Conservation (phyloP, 2,113 vertebrate species). For the Serilophus lunatus region DNA sequence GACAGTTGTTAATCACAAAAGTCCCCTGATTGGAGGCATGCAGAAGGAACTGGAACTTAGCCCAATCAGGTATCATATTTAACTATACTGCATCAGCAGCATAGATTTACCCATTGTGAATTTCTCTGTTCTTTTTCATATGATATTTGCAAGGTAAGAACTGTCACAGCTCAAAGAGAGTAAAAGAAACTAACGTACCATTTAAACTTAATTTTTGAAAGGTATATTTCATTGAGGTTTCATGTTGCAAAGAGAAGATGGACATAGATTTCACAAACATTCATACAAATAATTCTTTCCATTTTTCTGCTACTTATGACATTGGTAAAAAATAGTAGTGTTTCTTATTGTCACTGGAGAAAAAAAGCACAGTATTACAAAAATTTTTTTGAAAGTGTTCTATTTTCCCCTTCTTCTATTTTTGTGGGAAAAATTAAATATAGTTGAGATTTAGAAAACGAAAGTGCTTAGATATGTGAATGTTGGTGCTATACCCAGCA, state of each 20-base stretch:
- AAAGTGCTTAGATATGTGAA: not conserved
- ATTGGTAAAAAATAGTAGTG: not conserved
- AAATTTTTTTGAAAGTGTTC: not conserved
- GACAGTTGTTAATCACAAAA: not conserved
- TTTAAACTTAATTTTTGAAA: not conserved
- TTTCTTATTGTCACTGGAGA: not conserved
- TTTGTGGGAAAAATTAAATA: not conserved
- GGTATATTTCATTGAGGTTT: not conserved
- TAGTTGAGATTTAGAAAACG: not conserved
- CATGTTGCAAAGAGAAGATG: not conserved
- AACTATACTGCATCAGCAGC: not conserved
- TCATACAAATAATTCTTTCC: not conserved
- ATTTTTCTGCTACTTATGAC: not conserved
- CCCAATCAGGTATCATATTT: not conserved
- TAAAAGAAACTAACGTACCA: not conserved
- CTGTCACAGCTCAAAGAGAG: not conserved
- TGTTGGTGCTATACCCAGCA: not conserved
- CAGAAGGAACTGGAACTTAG: not conserved
- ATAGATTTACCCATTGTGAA: not conserved
- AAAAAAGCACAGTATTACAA: not conserved
- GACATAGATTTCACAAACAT: not conserved
- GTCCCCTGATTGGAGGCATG: not conserved
- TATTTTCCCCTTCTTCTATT: not conserved
- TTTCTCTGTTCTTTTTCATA: not conserved
- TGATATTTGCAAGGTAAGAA: not conserved